These are phyloP conservation scores for Aptenodytes forsteri DNA, from an alignment of 2,113 vertebrate species.

Conservation along the genomic window DNA sequence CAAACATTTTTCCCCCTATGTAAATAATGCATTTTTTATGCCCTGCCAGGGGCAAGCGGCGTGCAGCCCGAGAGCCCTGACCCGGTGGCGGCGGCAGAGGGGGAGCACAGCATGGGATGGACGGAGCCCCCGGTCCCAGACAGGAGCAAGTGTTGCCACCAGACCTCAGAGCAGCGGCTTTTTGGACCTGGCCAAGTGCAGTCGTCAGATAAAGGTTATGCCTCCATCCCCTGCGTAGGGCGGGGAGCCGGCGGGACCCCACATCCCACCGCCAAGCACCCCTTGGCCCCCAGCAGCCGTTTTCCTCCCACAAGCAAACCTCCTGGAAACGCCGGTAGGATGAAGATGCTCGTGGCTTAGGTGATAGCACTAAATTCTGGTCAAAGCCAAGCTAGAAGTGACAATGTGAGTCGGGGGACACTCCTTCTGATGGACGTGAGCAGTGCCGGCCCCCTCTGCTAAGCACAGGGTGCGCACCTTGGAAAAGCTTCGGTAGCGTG, in stretches of 20 bases:
- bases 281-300: neutral
- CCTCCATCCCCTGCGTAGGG: accelerated
- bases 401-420: neutral
- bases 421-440: neutral
- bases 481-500: neutral
- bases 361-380: neutral
- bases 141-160: neutral
- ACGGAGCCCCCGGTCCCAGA: neutral
- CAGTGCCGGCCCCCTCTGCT: neutral
- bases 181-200: neutral
- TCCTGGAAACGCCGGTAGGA: neutral
- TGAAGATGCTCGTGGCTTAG: neutral
- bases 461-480: accelerated
- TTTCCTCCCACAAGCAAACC: neutral
- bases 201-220: neutral
- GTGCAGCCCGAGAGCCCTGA: neutral
- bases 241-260: accelerated
- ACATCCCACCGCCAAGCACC: no score
- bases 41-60: neutral
- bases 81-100: accelerated
- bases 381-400: neutral
- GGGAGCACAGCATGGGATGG: neutral
- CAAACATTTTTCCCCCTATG: neutral
- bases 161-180: neutral
- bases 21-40: neutral